Evolutionary conservation across 2,113 vertebrate species (phyloP).

Genomic region (Pluvialis apricaria): DNA sequence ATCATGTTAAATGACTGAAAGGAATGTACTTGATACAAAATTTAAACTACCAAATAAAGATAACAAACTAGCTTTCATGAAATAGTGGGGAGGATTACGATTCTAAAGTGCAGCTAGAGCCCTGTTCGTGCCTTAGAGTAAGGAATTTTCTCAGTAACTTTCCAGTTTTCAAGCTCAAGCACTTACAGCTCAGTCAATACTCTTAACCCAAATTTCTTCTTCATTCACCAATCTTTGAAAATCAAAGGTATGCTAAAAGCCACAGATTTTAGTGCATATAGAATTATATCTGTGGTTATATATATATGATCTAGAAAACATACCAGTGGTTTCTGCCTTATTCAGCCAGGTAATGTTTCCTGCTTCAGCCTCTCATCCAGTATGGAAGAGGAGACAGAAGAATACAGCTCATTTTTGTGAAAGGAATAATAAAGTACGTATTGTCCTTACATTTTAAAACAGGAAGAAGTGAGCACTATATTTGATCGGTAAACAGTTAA

Average conservation of each 20-base stretch:
- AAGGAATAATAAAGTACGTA: not conserved
- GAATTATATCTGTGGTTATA: not conserved
- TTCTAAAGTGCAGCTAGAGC: not conserved
- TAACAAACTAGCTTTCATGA: not conserved
- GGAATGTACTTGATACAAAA: not conserved
- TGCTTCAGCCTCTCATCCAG: not conserved
- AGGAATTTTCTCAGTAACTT: not conserved
- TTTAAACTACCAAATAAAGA: not conserved
- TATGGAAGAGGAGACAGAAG: not conserved
- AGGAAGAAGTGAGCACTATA: not conserved
- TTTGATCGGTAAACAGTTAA: not conserved
- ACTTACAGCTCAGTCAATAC: not conserved
- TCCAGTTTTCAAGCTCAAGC: not conserved
- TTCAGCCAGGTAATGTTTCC: not conserved
- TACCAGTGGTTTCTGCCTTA: not conserved
- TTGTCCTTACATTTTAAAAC: not conserved
- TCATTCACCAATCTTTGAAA: not conserved
- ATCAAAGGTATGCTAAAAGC: not conserved
- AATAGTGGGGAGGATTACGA: not conserved
- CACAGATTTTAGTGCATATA: not conserved
- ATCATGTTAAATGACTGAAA: not conserved
- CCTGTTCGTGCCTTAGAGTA: not conserved
- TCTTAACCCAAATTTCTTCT: not conserved
- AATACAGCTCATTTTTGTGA: not conserved
- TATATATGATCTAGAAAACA: not conserved